phyloP scores from a whole-genome alignment of 2,888 invertebrate species.

The Oscheius myriophilus region DNA sequence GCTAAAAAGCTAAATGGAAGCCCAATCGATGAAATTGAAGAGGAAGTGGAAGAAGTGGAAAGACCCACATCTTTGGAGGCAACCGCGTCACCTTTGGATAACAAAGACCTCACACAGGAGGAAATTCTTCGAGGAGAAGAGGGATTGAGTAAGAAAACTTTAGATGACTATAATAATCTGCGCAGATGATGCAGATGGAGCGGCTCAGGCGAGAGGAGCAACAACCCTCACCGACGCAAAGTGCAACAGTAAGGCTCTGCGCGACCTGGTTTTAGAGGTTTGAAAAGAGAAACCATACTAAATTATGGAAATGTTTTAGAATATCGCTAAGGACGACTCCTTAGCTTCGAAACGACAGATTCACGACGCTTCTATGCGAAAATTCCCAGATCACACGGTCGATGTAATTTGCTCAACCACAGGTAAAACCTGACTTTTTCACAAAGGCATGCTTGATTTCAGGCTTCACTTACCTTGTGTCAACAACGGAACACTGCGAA shows the following conservation, averaged over 20 bases:
- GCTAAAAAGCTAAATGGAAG: constrained; percentile 36
- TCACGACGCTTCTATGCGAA: constrained; percentile 44
- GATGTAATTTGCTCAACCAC: constrained; percentile 57
- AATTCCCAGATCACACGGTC: constrained; percentile 46
- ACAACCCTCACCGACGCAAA: constrained; percentile 49
- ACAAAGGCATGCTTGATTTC: not conserved
- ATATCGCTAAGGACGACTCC: constrained; percentile 48
- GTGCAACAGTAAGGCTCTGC: constrained; percentile 49
- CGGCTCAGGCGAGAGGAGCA: constrained; percentile 46
- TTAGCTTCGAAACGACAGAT: constrained; percentile 51
- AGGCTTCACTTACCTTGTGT: constrained; percentile 55
- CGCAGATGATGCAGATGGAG: constrained; percentile 23
- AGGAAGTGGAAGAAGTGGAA: constrained; percentile 44
- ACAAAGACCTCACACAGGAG: constrained; percentile 38
- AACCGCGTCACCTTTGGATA: constrained; percentile 43
- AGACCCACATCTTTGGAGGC: constrained; percentile 39
- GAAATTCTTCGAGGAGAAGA: constrained; percentile 33
- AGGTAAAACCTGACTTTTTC: not conserved
- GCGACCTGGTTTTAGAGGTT: constrained; percentile 44
- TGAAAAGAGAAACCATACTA: not conserved
- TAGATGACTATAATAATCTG: not conserved
- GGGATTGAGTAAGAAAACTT: not conserved
- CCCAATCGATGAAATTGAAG: constrained; percentile 40
- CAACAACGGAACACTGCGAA: constrained; percentile 57
- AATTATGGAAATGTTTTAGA: constrained; percentile 33